Percentiles rank a stretch among this genome's conserved stretches.
These are phyloP conservation scores for Bellardia bayeri DNA, from an alignment of 2,888 invertebrate species.

Conservation along the genomic window DNA sequence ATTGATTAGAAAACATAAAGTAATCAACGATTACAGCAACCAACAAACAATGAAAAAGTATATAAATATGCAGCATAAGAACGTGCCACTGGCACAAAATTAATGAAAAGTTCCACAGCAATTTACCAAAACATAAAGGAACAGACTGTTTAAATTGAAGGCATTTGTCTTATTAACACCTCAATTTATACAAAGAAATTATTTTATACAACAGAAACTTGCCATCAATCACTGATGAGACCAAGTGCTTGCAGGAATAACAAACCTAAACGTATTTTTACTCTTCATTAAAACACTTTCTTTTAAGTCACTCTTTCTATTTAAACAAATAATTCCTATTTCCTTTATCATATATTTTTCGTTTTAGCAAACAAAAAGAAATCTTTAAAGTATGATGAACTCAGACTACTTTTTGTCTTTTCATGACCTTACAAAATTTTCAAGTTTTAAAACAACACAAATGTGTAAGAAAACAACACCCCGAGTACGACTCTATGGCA, in stretches of 20 bases:
- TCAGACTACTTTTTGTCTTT: background rate
- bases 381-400: background rate
- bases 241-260: no score
- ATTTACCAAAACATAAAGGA: background rate
- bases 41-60: background rate
- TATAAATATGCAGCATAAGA: background rate
- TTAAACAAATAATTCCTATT: background rate
- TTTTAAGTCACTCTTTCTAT: background rate
- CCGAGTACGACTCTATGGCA: background rate
- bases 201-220: no score
- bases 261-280: background rate
- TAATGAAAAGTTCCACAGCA: background rate
- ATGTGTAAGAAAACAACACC: background rate
- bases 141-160: no score
- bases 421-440: background rate
- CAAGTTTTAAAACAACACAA: background rate
- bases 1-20: conserved; percentile 36
- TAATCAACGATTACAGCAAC: conserved; percentile 17
- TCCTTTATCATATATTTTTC: background rate
- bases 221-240: no score
- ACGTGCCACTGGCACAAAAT: background rate
- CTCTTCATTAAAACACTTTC: background rate
- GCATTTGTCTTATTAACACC: no score
- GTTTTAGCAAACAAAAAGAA: background rate
- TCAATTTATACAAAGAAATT: no score